Conservation (phyloP, 2,888 invertebrate species). For the Leucophenga maculata region DNA sequence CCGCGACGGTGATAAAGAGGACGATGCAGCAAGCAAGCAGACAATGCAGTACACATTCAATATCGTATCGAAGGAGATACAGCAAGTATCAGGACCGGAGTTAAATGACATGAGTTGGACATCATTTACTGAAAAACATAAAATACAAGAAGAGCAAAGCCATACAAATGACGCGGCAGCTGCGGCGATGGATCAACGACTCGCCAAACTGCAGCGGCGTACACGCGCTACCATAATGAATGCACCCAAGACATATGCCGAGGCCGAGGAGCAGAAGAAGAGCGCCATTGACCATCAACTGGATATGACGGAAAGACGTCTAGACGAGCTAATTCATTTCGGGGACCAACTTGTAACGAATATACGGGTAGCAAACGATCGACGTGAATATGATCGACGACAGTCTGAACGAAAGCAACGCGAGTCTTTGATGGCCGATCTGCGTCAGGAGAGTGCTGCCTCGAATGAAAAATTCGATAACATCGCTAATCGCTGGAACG, state of each 20-base stretch:
- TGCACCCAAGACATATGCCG: conserved; percentile 44
- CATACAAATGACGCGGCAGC: too few relatives aligned
- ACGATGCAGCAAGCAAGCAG: too few relatives aligned
- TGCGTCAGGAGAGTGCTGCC: conserved; percentile 80
- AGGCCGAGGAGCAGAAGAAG: conserved; percentile 29
- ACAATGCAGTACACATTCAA: too few relatives aligned
- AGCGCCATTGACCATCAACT: conserved; percentile 61
- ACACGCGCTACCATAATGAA: conserved; percentile 40
- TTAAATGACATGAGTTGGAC: too few relatives aligned
- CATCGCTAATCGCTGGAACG: conserved; percentile 80
- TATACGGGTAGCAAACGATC: conserved; percentile 83
- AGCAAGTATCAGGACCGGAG: too few relatives aligned
- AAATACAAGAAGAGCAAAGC: too few relatives aligned
- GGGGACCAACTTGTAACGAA: conserved; percentile 84
- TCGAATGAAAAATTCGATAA: conserved; percentile 78
- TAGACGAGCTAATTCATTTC: conserved; percentile 79
- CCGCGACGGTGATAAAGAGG: too few relatives aligned
- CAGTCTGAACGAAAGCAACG: background rate
- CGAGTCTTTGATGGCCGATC: conserved; percentile 51
- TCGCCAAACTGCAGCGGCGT: background rate
- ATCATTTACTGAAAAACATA: too few relatives aligned
- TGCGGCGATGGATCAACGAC: too few relatives aligned
- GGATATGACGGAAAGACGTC: conserved; percentile 32
- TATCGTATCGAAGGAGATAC: too few relatives aligned
- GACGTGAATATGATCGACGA: conserved; percentile 78